Conservation (phyloP, 2,888 invertebrate genomes). For the Ypsolopha scabrella region DNA sequence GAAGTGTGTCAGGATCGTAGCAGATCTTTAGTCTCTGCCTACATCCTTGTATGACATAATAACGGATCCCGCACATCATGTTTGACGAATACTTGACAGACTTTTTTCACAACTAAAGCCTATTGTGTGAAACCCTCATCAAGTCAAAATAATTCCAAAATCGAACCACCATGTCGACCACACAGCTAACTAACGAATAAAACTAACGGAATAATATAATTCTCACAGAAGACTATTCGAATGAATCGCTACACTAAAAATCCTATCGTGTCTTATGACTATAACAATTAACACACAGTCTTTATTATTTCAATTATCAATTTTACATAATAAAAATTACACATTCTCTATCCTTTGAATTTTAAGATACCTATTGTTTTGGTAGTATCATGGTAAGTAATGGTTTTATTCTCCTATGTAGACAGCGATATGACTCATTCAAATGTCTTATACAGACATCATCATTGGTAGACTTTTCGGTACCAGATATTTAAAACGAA, state of each 20-base stretch:
- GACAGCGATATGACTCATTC: too few species aligned
- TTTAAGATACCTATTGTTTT: too few species aligned
- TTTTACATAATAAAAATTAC: not conserved
- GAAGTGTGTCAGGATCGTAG: too few species aligned
- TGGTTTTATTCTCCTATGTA: too few species aligned
- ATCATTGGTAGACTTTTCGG: too few species aligned
- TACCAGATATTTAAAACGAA: too few species aligned
- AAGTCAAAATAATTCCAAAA: conserved; percentile 16
- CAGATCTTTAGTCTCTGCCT: too few species aligned
- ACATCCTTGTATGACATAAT: too few species aligned
- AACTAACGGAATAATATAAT: conserved; percentile 42
- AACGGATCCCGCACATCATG: too few species aligned
- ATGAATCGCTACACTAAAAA: conserved; percentile 23
- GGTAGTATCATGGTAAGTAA: too few species aligned
- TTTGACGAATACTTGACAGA: too few species aligned
- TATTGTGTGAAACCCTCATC: not conserved
- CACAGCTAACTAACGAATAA: conserved; percentile 46
- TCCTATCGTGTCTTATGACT: conserved; percentile 42
- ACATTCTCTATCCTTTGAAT: not conserved
- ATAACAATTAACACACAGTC: conserved; percentile 35
- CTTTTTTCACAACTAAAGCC: not conserved
- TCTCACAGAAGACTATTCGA: not conserved
- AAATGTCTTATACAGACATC: too few species aligned
- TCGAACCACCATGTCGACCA: conserved; percentile 40
- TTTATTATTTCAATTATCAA: conserved; percentile 20